Evolutionary conservation across 2,113 vertebrate species (phyloP).

Genomic region (Ahaetulla prasina): DNA sequence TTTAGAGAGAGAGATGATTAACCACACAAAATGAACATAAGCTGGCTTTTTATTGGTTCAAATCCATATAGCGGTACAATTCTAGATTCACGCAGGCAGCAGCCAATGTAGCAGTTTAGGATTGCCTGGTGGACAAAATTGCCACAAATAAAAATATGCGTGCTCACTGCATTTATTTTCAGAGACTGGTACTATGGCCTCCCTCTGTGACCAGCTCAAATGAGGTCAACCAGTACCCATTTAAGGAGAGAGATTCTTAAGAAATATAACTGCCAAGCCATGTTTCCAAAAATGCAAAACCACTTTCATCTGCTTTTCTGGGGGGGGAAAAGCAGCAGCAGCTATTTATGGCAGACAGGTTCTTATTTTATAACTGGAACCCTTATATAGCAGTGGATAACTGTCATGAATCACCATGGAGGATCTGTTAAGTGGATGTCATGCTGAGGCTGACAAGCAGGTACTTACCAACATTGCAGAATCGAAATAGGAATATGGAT

Average conservation of each 20-base stretch:
- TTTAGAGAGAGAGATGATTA: background rate
- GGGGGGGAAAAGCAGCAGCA: background rate
- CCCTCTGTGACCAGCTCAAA: background rate
- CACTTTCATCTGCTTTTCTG: slow-evolving; percentile 2
- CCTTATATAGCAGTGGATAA: background rate
- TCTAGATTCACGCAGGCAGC: background rate
- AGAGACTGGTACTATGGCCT: background rate
- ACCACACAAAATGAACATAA: background rate
- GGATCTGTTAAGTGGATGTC: background rate
- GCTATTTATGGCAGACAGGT: background rate
- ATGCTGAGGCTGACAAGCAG: background rate
- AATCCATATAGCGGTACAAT: background rate
- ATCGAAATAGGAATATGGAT: background rate
- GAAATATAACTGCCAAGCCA: background rate
- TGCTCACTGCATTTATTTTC: slow-evolving; percentile 7
- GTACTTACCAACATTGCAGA: background rate
- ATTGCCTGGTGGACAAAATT: background rate
- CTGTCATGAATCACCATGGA: background rate
- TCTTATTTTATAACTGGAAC: slow-evolving; percentile 1
- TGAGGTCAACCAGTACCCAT: slow-evolving; percentile 6
- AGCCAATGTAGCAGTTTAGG: background rate
- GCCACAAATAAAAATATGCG: background rate
- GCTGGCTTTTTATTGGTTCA: background rate
- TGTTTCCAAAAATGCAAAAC: slow-evolving; percentile 7
- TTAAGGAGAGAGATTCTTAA: background rate